Evolutionary conservation across 2,797 vertebrate species (phyloP).

Genomic region (Acipenser transmontanus): DNA sequence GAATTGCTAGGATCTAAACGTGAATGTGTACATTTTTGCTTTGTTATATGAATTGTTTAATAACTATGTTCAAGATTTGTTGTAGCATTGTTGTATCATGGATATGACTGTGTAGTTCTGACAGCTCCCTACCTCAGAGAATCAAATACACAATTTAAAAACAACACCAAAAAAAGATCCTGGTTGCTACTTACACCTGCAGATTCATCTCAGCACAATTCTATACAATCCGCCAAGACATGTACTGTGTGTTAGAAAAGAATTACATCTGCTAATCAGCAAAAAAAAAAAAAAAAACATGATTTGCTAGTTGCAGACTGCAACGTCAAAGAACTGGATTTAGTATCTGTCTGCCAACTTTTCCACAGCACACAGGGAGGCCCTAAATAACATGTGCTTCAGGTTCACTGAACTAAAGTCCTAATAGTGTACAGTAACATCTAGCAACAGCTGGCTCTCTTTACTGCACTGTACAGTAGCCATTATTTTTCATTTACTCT

Average conservation of each 20-base stretch:
- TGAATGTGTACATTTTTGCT: no score
- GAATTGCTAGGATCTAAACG: no score
- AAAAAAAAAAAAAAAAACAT: slow-evolving; percentile 28
- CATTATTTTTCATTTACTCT: slow-evolving; percentile 87
- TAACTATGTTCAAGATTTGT: no score
- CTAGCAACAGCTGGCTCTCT: slow-evolving; percentile 86
- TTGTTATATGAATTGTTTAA: no score
- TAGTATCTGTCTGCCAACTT: slow-evolving; percentile 53
- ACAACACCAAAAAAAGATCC: no score
- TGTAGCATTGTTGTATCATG: no score
- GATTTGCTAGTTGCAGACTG: slow-evolving; percentile 40
- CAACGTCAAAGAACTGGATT: slow-evolving; percentile 50
- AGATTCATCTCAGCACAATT: background rate
- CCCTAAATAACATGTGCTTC: slow-evolving; percentile 40
- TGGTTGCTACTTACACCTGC: no score
- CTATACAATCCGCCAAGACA: slow-evolving; percentile 7
- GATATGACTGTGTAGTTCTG: no score
- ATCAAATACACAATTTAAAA: no score
- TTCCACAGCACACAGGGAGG: slow-evolving; percentile 43
- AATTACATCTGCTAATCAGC: slow-evolving; percentile 3
- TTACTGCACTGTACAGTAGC: slow-evolving; percentile 78
- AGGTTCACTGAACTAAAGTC: slow-evolving; percentile 14
- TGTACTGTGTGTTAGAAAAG: slow-evolving; percentile 16
- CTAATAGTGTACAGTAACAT: slow-evolving; percentile 35
- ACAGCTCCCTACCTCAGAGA: no score